Evolutionary conservation across 2,797 vertebrate species (phyloP).

Genomic region (Leptatherina wallacei): DNA sequence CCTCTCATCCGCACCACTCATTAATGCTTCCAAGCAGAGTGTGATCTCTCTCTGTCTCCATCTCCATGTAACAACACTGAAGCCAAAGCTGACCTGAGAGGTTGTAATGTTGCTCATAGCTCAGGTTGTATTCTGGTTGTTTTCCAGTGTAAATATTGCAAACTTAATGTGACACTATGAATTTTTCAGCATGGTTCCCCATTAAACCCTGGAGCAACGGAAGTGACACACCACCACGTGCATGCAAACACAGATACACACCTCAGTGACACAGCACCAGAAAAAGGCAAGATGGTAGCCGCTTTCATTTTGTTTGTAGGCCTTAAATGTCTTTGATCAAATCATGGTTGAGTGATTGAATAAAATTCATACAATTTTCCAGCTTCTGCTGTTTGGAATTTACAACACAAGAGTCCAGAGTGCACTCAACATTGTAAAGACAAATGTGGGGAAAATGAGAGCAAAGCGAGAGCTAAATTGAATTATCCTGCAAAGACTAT

Average conservation of each 20-base stretch:
- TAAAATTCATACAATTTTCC: conserved; percentile 18
- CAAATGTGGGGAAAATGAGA: conserved; percentile 63
- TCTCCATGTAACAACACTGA: conserved; percentile 36
- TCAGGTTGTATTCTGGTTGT: conserved; percentile 60
- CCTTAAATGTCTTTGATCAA: not conserved
- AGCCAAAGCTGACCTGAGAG: conserved; percentile 55
- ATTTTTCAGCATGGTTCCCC: conserved; percentile 78
- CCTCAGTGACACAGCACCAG: conserved; percentile 15
- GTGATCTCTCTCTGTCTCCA: conserved; percentile 17
- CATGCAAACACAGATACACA: conserved; percentile 27
- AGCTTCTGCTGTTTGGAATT: conserved; percentile 2
- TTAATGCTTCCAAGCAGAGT: conserved; percentile 31
- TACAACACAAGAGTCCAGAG: conserved; percentile 23
- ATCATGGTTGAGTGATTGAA: conserved; percentile 7
- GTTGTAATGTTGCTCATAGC: conserved; percentile 57
- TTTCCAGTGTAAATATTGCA: conserved; percentile 75
- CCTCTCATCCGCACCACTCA: conserved; percentile 24
- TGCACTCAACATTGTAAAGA: conserved; percentile 21
- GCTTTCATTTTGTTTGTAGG: not conserved
- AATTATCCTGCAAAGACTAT: conserved; percentile 66
- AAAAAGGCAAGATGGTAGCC: conserved; percentile 23
- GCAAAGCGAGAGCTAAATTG: conserved; percentile 54
- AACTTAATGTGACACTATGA: conserved; percentile 78
- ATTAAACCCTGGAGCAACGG: conserved; percentile 63
- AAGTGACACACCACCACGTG: conserved; percentile 50